Evolutionary conservation across 2,888 invertebrate species (phyloP), one percentile per base, ranked within the genome.

Genomic region (Xylophagus ater): DNA sequence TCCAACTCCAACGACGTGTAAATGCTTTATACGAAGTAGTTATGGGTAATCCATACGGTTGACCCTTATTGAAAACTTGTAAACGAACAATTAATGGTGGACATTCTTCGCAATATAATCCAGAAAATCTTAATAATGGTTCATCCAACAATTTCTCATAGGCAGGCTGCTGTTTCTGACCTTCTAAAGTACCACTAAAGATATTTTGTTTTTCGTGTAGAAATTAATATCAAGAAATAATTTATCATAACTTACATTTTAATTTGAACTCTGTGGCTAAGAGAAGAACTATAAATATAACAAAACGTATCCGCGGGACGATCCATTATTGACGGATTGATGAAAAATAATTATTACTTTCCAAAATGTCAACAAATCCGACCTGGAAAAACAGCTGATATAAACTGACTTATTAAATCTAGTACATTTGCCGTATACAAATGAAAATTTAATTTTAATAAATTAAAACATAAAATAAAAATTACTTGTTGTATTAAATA

Each of bases 1-100:
- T 96, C 96, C 96, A 97, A 58, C 92, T 93, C 90, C 92, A 96
- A 53, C 94, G 70, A 38, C 82, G 86, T 15, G 81, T 81, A 56
- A 96, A 96, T 2, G 89, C 74, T 63, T 94, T 96, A 57, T 93
- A 93, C 0, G 90, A 81, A 2, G 93, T 92, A 25, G 80, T 77
- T 10, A 90, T 82, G 0, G 93, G 89, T 46, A 93, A 65, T 12
- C 88, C 84, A 3, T 94, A 71, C 0, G 87, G 80, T 37, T 78
- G 73, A 34, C 83, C 83, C 56, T 87, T 82, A 46, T 84, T 79
- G 60, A 76, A 79, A 9, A 93, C 74, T 66, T 92, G 87, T 51
- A 88, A 78, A 1, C 84, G 81, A 8, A 94, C 90, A 60, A 83
- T 81, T 48, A 96, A 71, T 57, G 96, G 90, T 0, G 93, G 84